Percentiles rank a stretch among this genome's conserved stretches.
Conservation (phyloP, 2,797 vertebrate species). For the Spheniscus humboldti region DNA sequence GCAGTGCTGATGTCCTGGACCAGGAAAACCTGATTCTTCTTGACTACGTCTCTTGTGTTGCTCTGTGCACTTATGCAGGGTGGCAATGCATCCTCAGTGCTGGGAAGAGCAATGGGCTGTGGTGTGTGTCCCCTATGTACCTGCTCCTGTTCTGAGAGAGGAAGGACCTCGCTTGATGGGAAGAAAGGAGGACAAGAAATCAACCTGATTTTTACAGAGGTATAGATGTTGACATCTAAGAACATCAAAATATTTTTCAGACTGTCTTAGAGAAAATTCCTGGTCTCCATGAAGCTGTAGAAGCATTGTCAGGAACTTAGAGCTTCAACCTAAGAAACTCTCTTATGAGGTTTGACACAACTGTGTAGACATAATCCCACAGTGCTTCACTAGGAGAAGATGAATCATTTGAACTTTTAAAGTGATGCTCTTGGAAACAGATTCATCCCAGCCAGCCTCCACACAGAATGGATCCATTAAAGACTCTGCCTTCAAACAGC, state of each 20-base stretch:
- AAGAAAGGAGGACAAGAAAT: not conserved
- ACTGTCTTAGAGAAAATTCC: not conserved
- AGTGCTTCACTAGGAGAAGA: not conserved
- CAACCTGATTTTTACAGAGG: not conserved
- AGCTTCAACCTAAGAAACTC: not conserved
- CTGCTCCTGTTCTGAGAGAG: not conserved
- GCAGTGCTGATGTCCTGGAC: not conserved
- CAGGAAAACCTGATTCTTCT: not conserved
- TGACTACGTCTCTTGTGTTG: not conserved
- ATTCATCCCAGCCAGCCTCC: not conserved
- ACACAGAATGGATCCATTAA: not conserved
- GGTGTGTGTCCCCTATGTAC: not conserved
- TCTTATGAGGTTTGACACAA: not conserved
- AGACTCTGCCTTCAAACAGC: not conserved
- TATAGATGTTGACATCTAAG: not conserved
- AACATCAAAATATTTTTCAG: not conserved
- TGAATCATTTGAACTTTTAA: not conserved
- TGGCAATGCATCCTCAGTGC: not conserved
- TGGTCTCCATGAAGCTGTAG: not conserved
- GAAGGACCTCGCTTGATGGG: fast-evolving
- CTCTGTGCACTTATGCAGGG: not conserved
- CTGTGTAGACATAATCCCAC: not conserved
- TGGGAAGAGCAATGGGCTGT: not conserved
- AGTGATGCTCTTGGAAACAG: not conserved
- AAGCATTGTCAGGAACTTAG: not conserved